Evolutionary conservation across 2,797 vertebrate genomes (phyloP), one percentile per base, ranked within the genome.

Genomic region (Danio kyathit): DNA sequence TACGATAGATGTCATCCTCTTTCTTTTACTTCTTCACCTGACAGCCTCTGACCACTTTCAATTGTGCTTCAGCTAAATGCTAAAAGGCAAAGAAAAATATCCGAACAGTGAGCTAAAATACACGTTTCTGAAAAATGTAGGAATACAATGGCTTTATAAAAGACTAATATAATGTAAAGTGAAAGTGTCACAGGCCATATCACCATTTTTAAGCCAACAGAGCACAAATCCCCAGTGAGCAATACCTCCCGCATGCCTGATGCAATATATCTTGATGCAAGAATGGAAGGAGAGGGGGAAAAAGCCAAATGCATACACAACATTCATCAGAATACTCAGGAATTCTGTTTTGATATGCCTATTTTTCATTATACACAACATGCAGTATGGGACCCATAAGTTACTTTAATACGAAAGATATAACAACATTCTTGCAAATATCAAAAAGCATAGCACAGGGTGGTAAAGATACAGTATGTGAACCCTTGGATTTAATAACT

Each of bases 121-220:
- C n/a, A 76, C 11, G 12, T 1, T 13, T 52, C 43, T 5, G 21
- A 8, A 56, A 56, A 10, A 52, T 12, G 6, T 40, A 29, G 9
- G 67, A 17, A 51, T 69, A n/a, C 7, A 21, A 5, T 3, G 6
- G 48, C 49, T n/a, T 51, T n/a, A 8, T 17, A 76, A 40, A 44
- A 44, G 3, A 9, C 49, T 56, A 76, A 65, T 65, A 17, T 76
- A 44, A 65, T 65, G 6, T 61, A 76, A 76, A 76, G 61, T 54
- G 61, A 65, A 65, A 44, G n/a, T 44, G 74, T 65, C 21, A 10
- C 41, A 29, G 14, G 40, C 51, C n/a, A 56, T 56, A 16, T 64
- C 51, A 66, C 38, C 49, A 29, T 54, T 6, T 16, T 70, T 41
- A 66, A 76, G 66, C 51, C 49, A 76, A 65, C 14, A 43, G 21